Conservation (phyloP, 2,888 invertebrate genomes). For the Tridacna gigas region DNA sequence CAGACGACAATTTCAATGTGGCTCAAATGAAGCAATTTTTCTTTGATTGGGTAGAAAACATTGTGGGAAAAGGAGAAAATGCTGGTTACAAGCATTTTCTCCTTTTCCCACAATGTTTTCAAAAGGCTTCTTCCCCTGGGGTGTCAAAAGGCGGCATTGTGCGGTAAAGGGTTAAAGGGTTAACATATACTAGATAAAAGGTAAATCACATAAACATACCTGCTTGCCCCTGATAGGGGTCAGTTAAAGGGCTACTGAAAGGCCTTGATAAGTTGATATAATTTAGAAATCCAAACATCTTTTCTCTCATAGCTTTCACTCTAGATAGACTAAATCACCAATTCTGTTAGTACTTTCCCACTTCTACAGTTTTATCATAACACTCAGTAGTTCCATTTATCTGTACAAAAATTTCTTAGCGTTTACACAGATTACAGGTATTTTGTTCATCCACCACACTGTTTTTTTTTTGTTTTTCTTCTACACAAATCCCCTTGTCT, state of each 20-base stretch:
- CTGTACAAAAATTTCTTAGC: too few relatives aligned
- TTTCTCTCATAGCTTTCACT: conserved; percentile 4
- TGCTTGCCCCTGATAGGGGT: conserved; percentile 31
- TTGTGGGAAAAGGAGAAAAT: conserved; percentile 9
- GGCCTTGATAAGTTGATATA: conserved; percentile 64
- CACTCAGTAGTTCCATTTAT: too few relatives aligned
- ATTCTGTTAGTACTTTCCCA: too few relatives aligned
- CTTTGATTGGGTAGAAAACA: too few relatives aligned
- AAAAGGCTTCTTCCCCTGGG: not conserved
- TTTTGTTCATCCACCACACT: too few relatives aligned
- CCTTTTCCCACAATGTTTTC: conserved; percentile 3
- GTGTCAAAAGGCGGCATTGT: not conserved
- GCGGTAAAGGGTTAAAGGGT: not conserved
- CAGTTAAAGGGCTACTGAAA: conserved; percentile 42
- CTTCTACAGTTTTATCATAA: too few relatives aligned
- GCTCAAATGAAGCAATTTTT: too few relatives aligned
- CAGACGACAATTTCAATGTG: too few relatives aligned
- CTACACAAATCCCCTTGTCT: too few relatives aligned
- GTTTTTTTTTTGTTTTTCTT: too few relatives aligned
- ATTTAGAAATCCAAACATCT: conserved; percentile 68
- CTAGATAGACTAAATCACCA: not conserved
- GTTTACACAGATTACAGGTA: too few relatives aligned
- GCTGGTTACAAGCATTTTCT: conserved; percentile 8
- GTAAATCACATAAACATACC: conserved; percentile 16
- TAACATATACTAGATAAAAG: not conserved